Evolutionary conservation across 35 echinoderm and acorn worm genomes (phyloP), one percentile per base, ranked within the genome.

Genomic region (Eucidaris tribuloides): DNA sequence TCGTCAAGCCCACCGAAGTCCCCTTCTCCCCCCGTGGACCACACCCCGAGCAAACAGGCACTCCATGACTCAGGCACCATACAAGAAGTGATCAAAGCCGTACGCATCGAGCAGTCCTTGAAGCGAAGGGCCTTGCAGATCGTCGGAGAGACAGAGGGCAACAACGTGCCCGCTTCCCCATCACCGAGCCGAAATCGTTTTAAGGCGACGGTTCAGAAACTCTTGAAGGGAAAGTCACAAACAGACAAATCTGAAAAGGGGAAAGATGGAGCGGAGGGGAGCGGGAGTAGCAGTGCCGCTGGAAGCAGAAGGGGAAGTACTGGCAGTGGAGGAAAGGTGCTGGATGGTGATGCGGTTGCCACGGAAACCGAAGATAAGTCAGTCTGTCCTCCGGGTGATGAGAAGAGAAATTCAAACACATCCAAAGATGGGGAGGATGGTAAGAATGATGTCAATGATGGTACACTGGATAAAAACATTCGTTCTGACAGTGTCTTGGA

Each of bases 51-150:
- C 15, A 45, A 31, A 13, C 29, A 48, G 15, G 43, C 92, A 38
- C 76, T 77, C 14, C 43, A 61, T 23, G 76, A 40, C 64, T 84
- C 82, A 2, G 92, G 84, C 6, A 86, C 84, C 90, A 85, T 91
- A 39, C 64, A 72, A 5, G 88, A 91, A 65, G 88, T 72, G 38
- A 74, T 74, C 33, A 74, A 74, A 20, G 68, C 68, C 22, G 68
- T 74, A n/a, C 19, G 68, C 11, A 74, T 74, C n/a, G 68, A 74
- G 24, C 68, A 74, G 38, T 27, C 68, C 20, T 4, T 64, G 22
- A 32, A 32, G 11, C 38, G 41, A 22, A 74, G 44, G 37, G n/a
- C 41, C 3, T 0, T 22, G n/a, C 64, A 68, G 40, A n/a, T 11
- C n/a, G 61, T 34, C 30, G 61, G 61, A 64, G 61, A 64, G 61